A percentile compares a stretch with the other conserved stretches of the same genome.
These are phyloP conservation scores for Amphipyra tragopoginis DNA, from an alignment of 2,888 invertebrate genomes.

Conservation along the genomic window DNA sequence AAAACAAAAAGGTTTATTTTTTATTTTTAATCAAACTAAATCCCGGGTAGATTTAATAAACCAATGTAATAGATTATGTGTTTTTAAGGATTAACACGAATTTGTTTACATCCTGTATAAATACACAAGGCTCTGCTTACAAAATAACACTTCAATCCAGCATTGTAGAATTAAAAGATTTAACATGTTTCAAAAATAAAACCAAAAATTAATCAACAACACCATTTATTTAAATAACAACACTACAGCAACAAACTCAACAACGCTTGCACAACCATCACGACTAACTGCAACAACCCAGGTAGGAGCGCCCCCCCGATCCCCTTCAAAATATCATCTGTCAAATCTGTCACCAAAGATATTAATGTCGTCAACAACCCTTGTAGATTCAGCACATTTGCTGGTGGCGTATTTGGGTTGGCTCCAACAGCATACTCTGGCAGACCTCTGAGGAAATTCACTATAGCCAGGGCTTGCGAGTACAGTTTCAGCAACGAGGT, in stretches of 20 bases:
- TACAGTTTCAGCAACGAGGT: conserved; percentile 83
- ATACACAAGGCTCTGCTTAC: too few relatives aligned
- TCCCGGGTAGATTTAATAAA: too few relatives aligned
- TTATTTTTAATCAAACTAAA: too few relatives aligned
- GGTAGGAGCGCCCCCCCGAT: conserved; percentile 82
- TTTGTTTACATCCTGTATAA: too few relatives aligned
- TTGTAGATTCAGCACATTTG: conserved; percentile 73
- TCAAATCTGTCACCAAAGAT: conserved; percentile 71
- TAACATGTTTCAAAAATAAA: too few relatives aligned
- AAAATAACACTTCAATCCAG: too few relatives aligned
- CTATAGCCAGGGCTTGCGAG: conserved; percentile 84
- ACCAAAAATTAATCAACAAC: conserved; percentile 5
- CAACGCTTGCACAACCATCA: conserved; percentile 76
- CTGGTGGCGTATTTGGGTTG: conserved; percentile 75
- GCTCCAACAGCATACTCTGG: conserved; percentile 84
- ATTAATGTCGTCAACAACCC: conserved; percentile 76
- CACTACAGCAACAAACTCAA: conserved; percentile 68
- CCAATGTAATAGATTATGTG: too few relatives aligned
- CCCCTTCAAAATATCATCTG: conserved; percentile 76
- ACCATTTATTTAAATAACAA: conserved; percentile 11
- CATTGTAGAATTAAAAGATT: too few relatives aligned
- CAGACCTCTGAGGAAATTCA: conserved; percentile 79
- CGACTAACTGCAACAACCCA: conserved; percentile 79
- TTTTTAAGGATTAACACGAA: too few relatives aligned
- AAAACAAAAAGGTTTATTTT: too few relatives aligned